Conservation (phyloP, 2,113 vertebrate genomes). For the Engystomops pustulosus region DNA sequence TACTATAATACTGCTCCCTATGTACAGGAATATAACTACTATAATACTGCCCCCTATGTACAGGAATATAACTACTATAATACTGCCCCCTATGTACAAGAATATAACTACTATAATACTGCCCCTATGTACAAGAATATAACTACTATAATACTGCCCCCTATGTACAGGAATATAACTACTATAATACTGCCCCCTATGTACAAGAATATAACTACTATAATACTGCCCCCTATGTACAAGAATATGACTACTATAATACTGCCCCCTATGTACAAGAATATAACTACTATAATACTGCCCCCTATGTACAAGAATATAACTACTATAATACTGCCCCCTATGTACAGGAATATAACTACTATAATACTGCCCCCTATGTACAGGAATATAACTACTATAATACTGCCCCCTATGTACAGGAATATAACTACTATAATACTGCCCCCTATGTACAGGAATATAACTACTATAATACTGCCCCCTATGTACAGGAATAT, state of each 20-base stretch:
- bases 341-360: constrained; percentile 14
- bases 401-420: background rate
- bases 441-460: background rate
- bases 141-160: background rate
- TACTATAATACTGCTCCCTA: constrained; percentile 1
- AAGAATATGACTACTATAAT: constrained; percentile 12
- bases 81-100: background rate
- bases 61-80: background rate
- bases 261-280: background rate
- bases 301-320: constrained; percentile 6
- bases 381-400: background rate
- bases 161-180: background rate
- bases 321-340: constrained; percentile 13
- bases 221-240: constrained; percentile 5
- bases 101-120: constrained; percentile 6
- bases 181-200: background rate
- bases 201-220: constrained; percentile 14
- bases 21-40: background rate
- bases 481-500: background rate
- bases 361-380: constrained; percentile 12
- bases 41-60: background rate
- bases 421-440: constrained; percentile 7
- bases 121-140: background rate
- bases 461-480: constrained; percentile 13
- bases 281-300: constrained; percentile 18